These are phyloP conservation scores for Pachliopta kotzebuea DNA, from an alignment of 2,888 invertebrate species.

Conservation along the genomic window DNA sequence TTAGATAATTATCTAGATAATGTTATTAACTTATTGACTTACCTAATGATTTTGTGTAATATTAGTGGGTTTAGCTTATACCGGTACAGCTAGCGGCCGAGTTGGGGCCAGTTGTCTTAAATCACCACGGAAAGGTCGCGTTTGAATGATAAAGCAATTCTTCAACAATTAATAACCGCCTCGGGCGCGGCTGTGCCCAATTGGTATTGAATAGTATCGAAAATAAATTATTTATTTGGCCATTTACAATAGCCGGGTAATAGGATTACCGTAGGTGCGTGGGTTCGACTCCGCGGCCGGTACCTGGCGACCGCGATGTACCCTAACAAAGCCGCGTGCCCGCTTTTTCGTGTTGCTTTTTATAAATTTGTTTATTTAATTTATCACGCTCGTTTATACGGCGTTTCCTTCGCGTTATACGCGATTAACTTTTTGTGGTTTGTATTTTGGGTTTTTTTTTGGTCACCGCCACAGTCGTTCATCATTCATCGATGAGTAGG, in stretches of 20 bases:
- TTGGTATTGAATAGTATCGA: slow-evolving; percentile 56
- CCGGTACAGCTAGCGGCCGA: background rate
- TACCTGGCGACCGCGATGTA: slow-evolving; percentile 63
- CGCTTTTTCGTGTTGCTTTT: slow-evolving; percentile 62
- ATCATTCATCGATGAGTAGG: slow-evolving; percentile 51
- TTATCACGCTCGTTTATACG: slow-evolving; percentile 76
- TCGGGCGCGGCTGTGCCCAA: slow-evolving; percentile 44
- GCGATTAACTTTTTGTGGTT: slow-evolving; percentile 74
- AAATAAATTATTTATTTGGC: slow-evolving; percentile 74
- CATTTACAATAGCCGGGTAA: slow-evolving; percentile 66
- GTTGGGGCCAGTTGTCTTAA: slow-evolving; percentile 25
- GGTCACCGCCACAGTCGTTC: slow-evolving; percentile 40
- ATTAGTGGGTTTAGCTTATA: background rate
- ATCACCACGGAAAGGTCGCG: slow-evolving; percentile 27
- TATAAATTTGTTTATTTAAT: slow-evolving; percentile 79
- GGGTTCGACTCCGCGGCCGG: slow-evolving; percentile 60
- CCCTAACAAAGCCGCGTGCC: slow-evolving; percentile 52
- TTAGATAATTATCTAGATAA: too few relatives aligned
- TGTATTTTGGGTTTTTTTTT: slow-evolving; percentile 51
- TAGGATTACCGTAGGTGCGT: slow-evolving; percentile 71
- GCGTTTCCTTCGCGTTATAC: slow-evolving; percentile 71
- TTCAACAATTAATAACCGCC: slow-evolving; percentile 44
- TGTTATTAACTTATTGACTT: too few relatives aligned
- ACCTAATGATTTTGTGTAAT: too few relatives aligned
- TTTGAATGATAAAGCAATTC: slow-evolving; percentile 48